These are phyloP conservation scores for Lasius platythorax DNA, from an alignment of 2,888 invertebrate genomes.

Conservation along the genomic window DNA sequence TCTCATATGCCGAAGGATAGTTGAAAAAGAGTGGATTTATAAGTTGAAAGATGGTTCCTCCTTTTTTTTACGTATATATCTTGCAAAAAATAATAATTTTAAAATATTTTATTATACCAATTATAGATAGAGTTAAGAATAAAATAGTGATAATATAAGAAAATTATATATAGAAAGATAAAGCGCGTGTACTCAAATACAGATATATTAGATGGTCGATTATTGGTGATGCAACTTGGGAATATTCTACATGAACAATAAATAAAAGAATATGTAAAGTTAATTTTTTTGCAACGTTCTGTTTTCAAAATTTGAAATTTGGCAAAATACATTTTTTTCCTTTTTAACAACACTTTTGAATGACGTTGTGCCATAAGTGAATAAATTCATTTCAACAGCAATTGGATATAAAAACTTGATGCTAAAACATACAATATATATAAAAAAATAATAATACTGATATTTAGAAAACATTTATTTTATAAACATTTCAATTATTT, in stretches of 20 bases:
- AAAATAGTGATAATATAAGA: background rate
- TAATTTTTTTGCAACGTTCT: background rate
- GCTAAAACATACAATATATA: background rate
- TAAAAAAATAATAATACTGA: background rate
- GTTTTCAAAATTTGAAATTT: background rate
- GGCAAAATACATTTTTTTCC: background rate
- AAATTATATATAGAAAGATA: background rate
- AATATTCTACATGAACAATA: background rate
- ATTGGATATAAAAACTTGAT: background rate
- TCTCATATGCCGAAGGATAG: conserved; percentile 3
- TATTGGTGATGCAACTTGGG: background rate
- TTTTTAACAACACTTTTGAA: background rate
- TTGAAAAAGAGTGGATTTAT: background rate
- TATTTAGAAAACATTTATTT: background rate
- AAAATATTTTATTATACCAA: background rate
- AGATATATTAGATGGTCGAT: background rate
- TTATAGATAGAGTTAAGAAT: background rate
- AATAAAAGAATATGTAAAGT: background rate
- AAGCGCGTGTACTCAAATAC: background rate
- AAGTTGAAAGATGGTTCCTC: background rate
- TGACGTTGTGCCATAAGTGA: background rate
- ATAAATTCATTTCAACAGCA: background rate
- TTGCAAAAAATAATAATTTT: background rate
- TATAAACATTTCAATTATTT: background rate
- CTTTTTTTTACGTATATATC: background rate